Conservation (phyloP, 2,113 vertebrate species). For the Sturnira hondurensis region DNA sequence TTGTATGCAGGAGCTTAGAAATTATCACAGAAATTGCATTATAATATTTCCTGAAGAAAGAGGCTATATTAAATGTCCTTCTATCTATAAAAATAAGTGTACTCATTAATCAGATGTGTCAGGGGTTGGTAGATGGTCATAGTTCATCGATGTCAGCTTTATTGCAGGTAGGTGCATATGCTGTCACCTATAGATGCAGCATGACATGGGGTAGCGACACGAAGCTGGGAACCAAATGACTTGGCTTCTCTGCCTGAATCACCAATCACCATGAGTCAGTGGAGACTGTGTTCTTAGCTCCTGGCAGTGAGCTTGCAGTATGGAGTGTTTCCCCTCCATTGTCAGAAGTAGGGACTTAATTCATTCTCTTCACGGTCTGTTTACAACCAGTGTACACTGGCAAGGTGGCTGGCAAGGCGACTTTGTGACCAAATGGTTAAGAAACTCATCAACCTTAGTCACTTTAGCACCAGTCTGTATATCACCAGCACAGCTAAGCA, state of each 20-base stretch:
- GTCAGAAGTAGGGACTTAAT: neutral
- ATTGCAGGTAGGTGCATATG: accelerated
- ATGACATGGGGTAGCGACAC: neutral
- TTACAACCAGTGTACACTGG: neutral
- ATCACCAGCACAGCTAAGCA: neutral
- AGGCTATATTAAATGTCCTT: neutral
- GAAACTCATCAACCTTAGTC: neutral
- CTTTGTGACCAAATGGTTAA: neutral
- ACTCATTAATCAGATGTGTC: neutral
- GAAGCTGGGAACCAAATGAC: neutral
- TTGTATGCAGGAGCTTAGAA: neutral
- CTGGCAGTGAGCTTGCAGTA: neutral
- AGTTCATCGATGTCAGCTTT: neutral
- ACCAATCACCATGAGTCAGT: neutral
- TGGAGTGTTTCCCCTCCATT: neutral
- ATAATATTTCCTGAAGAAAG: neutral
- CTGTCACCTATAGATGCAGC: neutral
- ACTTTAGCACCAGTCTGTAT: neutral
- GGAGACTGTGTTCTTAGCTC: neutral
- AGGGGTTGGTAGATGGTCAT: neutral
- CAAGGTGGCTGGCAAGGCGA: neutral
- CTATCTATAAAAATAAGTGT: neutral
- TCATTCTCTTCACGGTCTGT: neutral
- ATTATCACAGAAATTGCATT: neutral
- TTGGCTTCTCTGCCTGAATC: neutral